These are phyloP conservation scores for Eolophus roseicapilla DNA, from an alignment of 2,113 vertebrate genomes.

Conservation along the genomic window DNA sequence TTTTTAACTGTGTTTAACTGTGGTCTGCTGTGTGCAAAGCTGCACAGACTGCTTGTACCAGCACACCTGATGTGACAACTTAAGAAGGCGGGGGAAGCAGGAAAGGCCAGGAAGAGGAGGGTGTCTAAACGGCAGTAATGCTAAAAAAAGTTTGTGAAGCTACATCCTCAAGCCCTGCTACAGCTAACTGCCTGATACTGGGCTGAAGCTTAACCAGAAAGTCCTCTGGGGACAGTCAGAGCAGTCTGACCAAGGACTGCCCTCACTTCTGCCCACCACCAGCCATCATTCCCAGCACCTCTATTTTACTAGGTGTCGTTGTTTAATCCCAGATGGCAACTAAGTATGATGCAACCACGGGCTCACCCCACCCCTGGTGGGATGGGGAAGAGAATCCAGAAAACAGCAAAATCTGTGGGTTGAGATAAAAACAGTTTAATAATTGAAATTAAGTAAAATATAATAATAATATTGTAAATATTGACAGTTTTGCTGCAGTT, in stretches of 20 bases:
- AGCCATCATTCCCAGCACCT: not conserved
- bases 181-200: not conserved
- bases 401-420: not conserved
- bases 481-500: not conserved
- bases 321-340: not conserved
- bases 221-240: not conserved
- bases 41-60: not conserved
- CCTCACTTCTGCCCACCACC: not conserved
- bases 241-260: not conserved
- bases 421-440: not conserved
- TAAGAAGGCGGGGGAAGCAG: not conserved
- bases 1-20: not conserved
- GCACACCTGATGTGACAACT: not conserved
- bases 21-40: not conserved
- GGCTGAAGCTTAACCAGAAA: not conserved
- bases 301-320: not conserved
- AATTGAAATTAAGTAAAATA: not conserved
- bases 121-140: not conserved
- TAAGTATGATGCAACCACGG: not conserved
- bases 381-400: not conserved
- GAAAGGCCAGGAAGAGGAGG: not conserved
- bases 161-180: not conserved
- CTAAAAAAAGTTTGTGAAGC: not conserved
- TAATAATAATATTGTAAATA: not conserved
- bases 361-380: not conserved